Evolutionary conservation across 2,113 vertebrate species (phyloP).

Genomic region (Zosterops borbonicus): DNA sequence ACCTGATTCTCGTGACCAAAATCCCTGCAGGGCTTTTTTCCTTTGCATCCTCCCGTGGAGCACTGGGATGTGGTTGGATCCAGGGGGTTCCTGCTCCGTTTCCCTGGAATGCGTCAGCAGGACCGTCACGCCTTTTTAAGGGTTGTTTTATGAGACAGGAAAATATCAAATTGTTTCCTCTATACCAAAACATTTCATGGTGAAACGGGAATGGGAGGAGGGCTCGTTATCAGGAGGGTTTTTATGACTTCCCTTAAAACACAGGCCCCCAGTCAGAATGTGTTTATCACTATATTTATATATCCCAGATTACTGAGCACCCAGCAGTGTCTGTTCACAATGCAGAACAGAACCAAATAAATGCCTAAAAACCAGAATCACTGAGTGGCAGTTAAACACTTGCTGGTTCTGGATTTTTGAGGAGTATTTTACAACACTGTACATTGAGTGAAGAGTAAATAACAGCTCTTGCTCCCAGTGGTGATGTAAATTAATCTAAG

Average conservation of each 20-base stretch:
- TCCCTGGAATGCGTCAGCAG: constrained; percentile 30
- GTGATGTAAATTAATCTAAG: background rate
- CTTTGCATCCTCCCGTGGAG: background rate
- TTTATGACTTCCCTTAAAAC: constrained; percentile 76
- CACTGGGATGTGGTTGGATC: background rate
- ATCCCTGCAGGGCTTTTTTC: background rate
- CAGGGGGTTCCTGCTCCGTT: background rate
- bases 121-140: constrained; percentile 35
- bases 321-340: background rate
- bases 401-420: background rate
- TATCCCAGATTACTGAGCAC: background rate
- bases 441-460: background rate
- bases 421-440: background rate
- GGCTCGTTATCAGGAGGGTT: constrained; percentile 22
- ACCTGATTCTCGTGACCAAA: background rate
- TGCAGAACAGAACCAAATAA: background rate
- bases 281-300: background rate
- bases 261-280: background rate
- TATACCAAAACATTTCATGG: constrained; percentile 50
- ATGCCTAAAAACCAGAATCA: background rate
- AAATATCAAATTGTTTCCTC: constrained; percentile 72
- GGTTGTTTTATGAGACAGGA: constrained; percentile 61
- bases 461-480: background rate
- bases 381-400: background rate
- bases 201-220: constrained; percentile 44